Evolutionary conservation across 2,888 invertebrate genomes (phyloP), one percentile per base, ranked within the genome.

Genomic region (Lycocerus yunnanus): DNA sequence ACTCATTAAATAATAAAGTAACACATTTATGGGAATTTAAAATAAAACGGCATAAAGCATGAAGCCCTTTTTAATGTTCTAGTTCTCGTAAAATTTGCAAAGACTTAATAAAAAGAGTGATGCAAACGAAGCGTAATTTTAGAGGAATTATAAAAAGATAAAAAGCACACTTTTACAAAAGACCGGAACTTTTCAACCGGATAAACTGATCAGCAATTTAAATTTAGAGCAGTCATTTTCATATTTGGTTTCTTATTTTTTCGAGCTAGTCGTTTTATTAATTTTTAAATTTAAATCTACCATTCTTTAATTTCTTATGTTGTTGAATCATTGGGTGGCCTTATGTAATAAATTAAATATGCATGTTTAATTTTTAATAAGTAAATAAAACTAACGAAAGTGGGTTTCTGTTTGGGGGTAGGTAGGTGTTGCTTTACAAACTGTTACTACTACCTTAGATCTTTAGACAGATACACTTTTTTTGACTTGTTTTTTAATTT

Each of bases 121-220:
- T 72, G 75, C 81, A 82, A 83, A 83, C 83, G 82, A 82, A 80
- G 80, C 82, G 81, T 82, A 83, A 82, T 83, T 80, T 78, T 78
- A 82, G 80, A 77, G 78, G 79, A 82, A 84, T 83, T 82, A 82
- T 81, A 82, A 82, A 83, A 82, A 81, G 81, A 81, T 72, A 77
- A 43, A 81, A 80, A 81, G 81, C 78, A 80, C 80, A 77, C 73
- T 78, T 78, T 78, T 76, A 80, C 79, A 84, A 85, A 85, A 84
- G 85, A 77, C 82, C 84, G 84, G 84, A 85, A 84, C 84, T 85
- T 84, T 83, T 83, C 85, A 83, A 82, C 86, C 86, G 86, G 84
- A 86, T 85, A 85, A 86, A 86, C 86, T 85, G 85, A 86, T 86
- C 86, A 86, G 86, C 85, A 86, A 86, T 86, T 86, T 86, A 86